phyloP scores from a whole-genome alignment of 2,113 vertebrate genomes.

The Elaphurus davidianus region DNA sequence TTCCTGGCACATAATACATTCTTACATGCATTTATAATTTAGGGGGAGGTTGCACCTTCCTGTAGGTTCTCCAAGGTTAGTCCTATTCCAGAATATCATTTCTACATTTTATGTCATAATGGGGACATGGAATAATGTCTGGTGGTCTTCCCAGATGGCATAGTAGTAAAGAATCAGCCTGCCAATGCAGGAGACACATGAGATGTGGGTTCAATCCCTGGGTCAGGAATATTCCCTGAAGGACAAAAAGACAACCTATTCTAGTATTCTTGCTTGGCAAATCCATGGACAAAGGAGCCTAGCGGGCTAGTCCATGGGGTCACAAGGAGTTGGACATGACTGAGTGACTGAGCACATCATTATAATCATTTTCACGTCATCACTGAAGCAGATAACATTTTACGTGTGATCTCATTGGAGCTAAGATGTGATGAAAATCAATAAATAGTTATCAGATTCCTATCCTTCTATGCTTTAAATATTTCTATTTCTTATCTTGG shows the following conservation, averaged over 20 bases:
- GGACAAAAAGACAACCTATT: background rate
- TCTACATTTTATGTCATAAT: background rate
- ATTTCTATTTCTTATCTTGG: background rate
- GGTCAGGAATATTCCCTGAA: background rate
- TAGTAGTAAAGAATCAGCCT: background rate
- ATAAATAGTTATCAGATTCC: background rate
- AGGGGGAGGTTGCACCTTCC: background rate
- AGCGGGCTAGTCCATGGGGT: background rate
- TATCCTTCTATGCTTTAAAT: background rate
- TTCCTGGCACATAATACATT: background rate
- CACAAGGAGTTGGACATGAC: background rate
- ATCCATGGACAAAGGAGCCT: background rate
- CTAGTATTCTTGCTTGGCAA: background rate
- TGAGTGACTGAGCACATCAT: background rate
- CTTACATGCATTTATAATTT: conserved; percentile 34
- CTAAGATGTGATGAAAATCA: background rate
- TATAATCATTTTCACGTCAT: background rate
- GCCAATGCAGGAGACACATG: background rate
- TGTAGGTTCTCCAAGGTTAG: background rate
- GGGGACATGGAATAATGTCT: background rate
- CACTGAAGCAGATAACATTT: background rate
- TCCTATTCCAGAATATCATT: background rate
- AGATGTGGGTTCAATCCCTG: background rate
- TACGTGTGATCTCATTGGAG: background rate
- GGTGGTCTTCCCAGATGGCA: background rate